Base-by-base conservation (phyloP, 2,888 invertebrate genomes). In the Platycheirus albimanus region DNA sequence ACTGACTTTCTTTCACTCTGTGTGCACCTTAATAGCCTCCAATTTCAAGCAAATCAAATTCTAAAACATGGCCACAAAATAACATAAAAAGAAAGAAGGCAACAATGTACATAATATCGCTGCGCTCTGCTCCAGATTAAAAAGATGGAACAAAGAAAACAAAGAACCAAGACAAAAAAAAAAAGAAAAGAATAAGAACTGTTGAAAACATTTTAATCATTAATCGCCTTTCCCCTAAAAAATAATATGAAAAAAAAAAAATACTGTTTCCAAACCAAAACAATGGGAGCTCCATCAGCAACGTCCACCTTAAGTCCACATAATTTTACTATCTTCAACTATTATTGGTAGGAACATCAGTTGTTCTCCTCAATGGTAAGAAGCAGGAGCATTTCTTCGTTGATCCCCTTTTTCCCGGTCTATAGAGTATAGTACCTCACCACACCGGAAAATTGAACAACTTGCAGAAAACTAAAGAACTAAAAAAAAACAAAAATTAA, bases 151-250 rank as follows among this genome's bases (percentile, higher is more conserved):
- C 80, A 76, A 81, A 61, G 70, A 80, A 58, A 33, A 45, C 30
- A 49, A 56, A 56, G 67, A 15, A 28, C 10, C 24, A 24, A n/a
- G n/a, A 43, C 15, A 63, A n/a, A n/a, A 11, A 28, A 11, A 43
- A 13, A 49, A 8, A 2, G 6, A 8, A 36, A 13, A 36, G 24
- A 61, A n/a, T n/a, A 13, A 20, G 45, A 30, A 61, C 58, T 28
- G 28, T 43, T 61, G 17, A 64, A 71, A 47, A 67, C 24, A 63
- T 63, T 74, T 74, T 67, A 71, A 71, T 76, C 81, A 71, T 81
- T 76, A 72, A 81, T 81, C 71, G 81, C 71, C 76, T 71, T 77
- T 77, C 71, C 61, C 67, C 76, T 20, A 52, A 76, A 77, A 70
- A 38, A 43, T n/a, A n/a, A n/a, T 6, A 20, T 3, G 2, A 54